A percentile compares a stretch with the other conserved stretches of the same genome.
phyloP scores from a whole-genome alignment of 2,113 vertebrate genomes.

The Tor tambroides region DNA sequence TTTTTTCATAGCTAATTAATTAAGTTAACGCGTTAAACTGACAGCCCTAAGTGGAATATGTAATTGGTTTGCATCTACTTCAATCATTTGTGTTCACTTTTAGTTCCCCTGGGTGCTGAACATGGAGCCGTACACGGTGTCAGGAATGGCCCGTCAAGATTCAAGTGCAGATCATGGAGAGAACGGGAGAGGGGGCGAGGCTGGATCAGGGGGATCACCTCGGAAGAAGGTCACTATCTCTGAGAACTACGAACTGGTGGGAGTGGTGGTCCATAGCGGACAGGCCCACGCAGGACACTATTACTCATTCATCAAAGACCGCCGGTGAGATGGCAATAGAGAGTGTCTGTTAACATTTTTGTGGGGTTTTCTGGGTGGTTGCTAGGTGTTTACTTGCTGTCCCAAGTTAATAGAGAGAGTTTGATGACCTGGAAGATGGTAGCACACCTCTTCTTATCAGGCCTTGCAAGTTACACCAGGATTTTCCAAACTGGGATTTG shows the following conservation, averaged over 20 bases:
- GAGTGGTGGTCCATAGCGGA: conserved; percentile 96
- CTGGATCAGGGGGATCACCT: conserved; percentile 89
- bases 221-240: conserved; percentile 97
- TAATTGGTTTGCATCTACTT: background rate
- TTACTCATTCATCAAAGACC: conserved; percentile 98
- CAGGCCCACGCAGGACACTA: conserved; percentile 98
- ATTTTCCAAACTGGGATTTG: background rate
- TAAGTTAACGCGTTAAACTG: too few species aligned
- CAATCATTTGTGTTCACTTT: background rate
- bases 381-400: background rate
- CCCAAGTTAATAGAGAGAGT: background rate
- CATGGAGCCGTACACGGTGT: conserved; percentile 98
- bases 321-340: conserved; percentile 78
- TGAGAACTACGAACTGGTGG: conserved; percentile 97
- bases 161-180: conserved; percentile 89
- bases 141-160: conserved; percentile 97
- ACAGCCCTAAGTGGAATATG: background rate
- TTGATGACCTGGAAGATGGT: background rate
- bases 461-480: background rate
- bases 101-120: conserved; percentile 99
- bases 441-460: background rate
- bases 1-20: too few species aligned
- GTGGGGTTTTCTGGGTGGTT: background rate
- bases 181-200: conserved; percentile 80
- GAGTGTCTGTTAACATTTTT: background rate